Evolutionary conservation across 2,888 invertebrate genomes (phyloP), one percentile per base, ranked within the genome.

Genomic region (Ischnura elegans): DNA sequence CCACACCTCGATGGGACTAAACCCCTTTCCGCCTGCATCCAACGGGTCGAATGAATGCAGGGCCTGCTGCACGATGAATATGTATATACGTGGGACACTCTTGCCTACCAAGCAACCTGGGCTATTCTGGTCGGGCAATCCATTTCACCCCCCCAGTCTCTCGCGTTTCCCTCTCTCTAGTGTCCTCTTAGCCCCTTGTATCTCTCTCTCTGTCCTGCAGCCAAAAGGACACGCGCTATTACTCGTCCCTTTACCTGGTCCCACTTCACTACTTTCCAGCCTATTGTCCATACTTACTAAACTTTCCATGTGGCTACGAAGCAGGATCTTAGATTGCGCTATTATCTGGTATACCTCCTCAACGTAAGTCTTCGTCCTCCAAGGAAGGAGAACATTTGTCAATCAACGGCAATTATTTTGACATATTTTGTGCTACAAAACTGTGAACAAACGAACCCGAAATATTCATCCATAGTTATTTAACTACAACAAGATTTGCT

Each of bases 41-140:
- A 90, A 43, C 90, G n/a, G 90, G 61, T 6, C 66, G 90, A 90
- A 90, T 90, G 90, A 90, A 90, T 90, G 90, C 90, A 90, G 61
- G 90, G 76, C 36, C 36, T 61, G 6, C 61, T 90, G 90, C 90
- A 66, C 66, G 55, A 90, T 90, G 90, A 90, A 90, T 90, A 90
- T 90, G 90, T 90, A 90, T 90, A 90, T 61, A 47, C 16, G 29
- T 10, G 90, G 43, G 61, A 61, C 90, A 90, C 90, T 61, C 90
- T 55, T 61, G 86, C 86, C 13, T 46, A 86, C 45, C 46, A n/a
- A 46, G 86, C 86, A 29, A 76, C 76, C 76, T 36, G 76, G 36
- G 76, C 76, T 76, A 76, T 76, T 76, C 76, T 76, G 16, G 76
- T 76, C 36, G 29, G 29, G 76, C n/a, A 76, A 76, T 76, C 76